Evolutionary conservation across 1,140 invertebrate species (phyloP).

Genomic region (Oryctes rhinoceros): DNA sequence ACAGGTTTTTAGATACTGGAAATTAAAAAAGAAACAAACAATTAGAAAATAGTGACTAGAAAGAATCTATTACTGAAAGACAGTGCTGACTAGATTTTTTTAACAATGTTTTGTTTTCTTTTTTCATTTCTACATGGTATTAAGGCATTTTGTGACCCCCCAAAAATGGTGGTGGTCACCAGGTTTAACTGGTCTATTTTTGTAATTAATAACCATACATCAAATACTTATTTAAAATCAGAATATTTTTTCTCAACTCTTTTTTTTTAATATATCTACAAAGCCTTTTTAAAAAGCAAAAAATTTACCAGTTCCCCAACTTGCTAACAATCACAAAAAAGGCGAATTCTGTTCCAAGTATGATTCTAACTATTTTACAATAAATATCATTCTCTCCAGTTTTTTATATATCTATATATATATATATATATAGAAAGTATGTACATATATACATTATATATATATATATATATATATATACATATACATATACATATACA

Average conservation of each 20-base stretch:
- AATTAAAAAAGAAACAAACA: background rate
- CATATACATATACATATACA: background rate
- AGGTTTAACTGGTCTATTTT: slow-evolving; percentile 47
- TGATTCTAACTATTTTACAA: slow-evolving; percentile 48
- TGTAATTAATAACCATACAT: slow-evolving; percentile 35
- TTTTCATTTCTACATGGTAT: slow-evolving; percentile 50
- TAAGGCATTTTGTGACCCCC: slow-evolving; percentile 57
- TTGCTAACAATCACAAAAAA: background rate
- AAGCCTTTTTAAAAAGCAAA: slow-evolving; percentile 39
- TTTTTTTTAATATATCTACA: slow-evolving; percentile 39
- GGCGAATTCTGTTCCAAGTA: slow-evolving; percentile 50
- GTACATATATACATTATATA: too few species aligned
- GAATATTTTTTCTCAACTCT: slow-evolving; percentile 12
- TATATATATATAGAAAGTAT: background rate
- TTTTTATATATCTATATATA: background rate
- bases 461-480: background rate
- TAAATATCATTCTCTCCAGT: slow-evolving; percentile 8
- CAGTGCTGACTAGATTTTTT: slow-evolving; percentile 55
- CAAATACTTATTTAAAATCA: slow-evolving; percentile 37
- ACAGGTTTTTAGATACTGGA: background rate
- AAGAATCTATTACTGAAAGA: slow-evolving; percentile 52
- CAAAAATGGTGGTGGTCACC: slow-evolving; percentile 49
- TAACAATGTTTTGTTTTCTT: slow-evolving; percentile 51
- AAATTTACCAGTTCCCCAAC: slow-evolving; percentile 13
- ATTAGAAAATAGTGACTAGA: slow-evolving; percentile 49